Base-by-base conservation (phyloP, 2,888 invertebrate genomes). In the Lasioglossum marginatum region DNA sequence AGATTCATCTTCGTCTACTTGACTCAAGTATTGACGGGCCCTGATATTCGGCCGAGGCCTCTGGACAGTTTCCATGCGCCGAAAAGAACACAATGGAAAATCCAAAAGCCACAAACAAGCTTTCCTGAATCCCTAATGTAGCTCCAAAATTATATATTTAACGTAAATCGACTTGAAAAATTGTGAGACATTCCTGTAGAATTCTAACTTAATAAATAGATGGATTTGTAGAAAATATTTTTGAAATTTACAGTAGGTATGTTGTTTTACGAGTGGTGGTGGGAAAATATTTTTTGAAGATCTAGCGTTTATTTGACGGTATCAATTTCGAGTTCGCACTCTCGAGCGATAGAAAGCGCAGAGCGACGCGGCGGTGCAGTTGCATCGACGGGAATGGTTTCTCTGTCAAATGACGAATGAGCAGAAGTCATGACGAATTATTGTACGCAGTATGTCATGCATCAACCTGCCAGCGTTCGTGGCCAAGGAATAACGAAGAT, bases 1-100 rank as follows among this genome's bases (percentile, higher is more conserved):
- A 93, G 94, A 94, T 94, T 94, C 94, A 94, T 94, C 94, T 92
- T 90, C 91, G 91, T 87, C 92, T 92, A 93, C 93, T 94, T 90
- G 92, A 93, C 89, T 93, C 87, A 87, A 92, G 91, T 89, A 93
- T 92, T 91, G 93, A 92, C 92, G 90, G 91, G 88, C 88, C 88
- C 86, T 87, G 83, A 92, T 90, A 89, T 43, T 60, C 63, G 23
- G 40, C 40, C 5, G 16, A 43, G 48, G 34, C 0, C 27, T 70
- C 27, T 34, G 48, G 40, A 40, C 52, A 40, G 77, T 70, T 78
- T 71, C 52, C 19, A 40, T n/a, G 3, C 37, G 5, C 19, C 10
- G 14, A 12, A 52, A 4, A 27, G 19, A 77, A 48, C 34, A 31
- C 63, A 27, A 63, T 63, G 63, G 16, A 31, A 63, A 63, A 31